A percentile compares a stretch with the other conserved stretches of the same genome.
These are phyloP conservation scores for Eristalis tenax DNA, from an alignment of 2,888 invertebrate genomes.

Conservation along the genomic window DNA sequence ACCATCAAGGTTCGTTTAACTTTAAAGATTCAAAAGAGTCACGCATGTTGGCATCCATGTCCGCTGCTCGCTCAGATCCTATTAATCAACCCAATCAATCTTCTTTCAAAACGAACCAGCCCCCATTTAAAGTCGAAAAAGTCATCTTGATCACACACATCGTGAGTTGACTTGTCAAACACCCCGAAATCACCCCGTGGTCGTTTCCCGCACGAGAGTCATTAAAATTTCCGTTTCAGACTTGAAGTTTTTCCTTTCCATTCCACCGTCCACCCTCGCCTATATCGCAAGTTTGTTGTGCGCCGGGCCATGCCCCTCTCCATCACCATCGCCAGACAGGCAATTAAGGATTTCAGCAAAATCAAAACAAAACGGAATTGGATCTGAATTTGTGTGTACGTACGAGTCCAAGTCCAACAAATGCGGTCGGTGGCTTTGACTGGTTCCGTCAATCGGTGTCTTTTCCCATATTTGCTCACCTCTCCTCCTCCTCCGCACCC, in stretches of 20 bases:
- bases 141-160: neutral
- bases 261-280: neutral
- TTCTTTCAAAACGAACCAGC: neutral
- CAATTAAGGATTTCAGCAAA: conserved; percentile 1
- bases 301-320: neutral
- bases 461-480: neutral
- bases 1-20: no score
- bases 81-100: conserved; percentile 19
- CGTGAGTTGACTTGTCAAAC: conserved; percentile 11
- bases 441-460: neutral
- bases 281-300: neutral
- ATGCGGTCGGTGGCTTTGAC: neutral
- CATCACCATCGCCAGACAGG: neutral
- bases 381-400: conserved; percentile 5
- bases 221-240: neutral
- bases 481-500: neutral
- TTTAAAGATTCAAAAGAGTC: no score
- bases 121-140: neutral
- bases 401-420: neutral
- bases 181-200: neutral
- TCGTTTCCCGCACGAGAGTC: neutral
- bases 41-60: no score
- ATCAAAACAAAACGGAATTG: conserved; percentile 29
- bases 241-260: neutral
- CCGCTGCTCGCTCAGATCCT: neutral